Evolutionary conservation across 2,888 invertebrate genomes (phyloP).

Genomic region (Sphinx pinastri): DNA sequence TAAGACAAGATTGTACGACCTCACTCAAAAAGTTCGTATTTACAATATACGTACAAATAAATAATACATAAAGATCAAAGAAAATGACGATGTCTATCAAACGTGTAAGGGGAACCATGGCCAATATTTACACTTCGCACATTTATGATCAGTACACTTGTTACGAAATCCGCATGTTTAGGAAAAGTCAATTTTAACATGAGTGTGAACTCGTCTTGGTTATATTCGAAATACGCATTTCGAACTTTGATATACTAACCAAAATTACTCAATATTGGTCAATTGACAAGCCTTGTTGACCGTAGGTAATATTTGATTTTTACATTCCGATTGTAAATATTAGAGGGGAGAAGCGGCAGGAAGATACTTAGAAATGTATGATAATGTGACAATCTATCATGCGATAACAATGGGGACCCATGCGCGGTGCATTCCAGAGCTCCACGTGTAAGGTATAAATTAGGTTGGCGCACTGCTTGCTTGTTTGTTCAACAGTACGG

Average conservation of each 20-base stretch:
- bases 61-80: background rate
- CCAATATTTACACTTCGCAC: conserved; percentile 9
- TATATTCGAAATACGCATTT: background rate
- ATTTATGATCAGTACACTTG: background rate
- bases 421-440: conserved; percentile 22
- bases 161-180: conserved; percentile 18
- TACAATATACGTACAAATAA: too few species aligned
- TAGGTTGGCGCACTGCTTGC: conserved; percentile 61
- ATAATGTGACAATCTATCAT: conserved; percentile 1
- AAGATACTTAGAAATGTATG: background rate
- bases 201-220: conserved; percentile 4
- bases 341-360: background rate
- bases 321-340: background rate
- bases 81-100: background rate
- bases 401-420: conserved; percentile 3
- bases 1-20: background rate
- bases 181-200: background rate
- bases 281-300: too few species aligned
- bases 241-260: too few species aligned
- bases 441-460: conserved; percentile 65
- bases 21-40: background rate
- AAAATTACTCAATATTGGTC: too few species aligned
- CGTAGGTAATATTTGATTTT: background rate
- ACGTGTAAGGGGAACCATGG: background rate
- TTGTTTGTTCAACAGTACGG: conserved; percentile 68